phyloP scores from a whole-genome alignment of 1,140 invertebrate species.

The Drosophila funebris region DNA sequence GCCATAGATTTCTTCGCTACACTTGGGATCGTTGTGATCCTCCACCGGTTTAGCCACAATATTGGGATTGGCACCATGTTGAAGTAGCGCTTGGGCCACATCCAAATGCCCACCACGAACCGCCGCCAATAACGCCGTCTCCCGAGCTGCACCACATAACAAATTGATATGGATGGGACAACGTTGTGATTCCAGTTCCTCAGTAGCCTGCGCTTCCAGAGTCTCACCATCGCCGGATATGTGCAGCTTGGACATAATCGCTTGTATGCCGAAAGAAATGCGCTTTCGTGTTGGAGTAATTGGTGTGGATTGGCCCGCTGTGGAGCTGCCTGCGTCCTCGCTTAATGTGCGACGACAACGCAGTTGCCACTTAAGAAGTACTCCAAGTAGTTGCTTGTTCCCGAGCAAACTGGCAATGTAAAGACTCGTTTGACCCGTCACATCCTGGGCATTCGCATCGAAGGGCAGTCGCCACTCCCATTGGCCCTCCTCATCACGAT shows the following conservation, averaged over 20 bases:
- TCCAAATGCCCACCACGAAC: constrained; percentile 91
- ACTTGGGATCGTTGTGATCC: constrained; percentile 84
- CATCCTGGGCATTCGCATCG: constrained; percentile 95
- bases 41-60: constrained; percentile 85
- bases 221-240: constrained; percentile 82
- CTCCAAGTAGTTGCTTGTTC: constrained; percentile 91
- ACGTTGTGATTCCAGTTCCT: constrained; percentile 85
- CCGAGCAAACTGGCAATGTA: constrained; percentile 94
- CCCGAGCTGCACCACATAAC: constrained; percentile 87
- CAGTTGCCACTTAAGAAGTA: constrained; percentile 90
- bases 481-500: constrained; percentile 88
- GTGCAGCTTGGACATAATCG: constrained; percentile 92
- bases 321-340: constrained; percentile 22
- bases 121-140: constrained; percentile 91
- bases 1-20: constrained; percentile 83
- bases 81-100: constrained; percentile 89
- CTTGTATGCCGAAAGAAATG: constrained; percentile 94
- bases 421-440: constrained; percentile 94
- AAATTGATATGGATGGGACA: constrained; percentile 90
- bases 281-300: constrained; percentile 87
- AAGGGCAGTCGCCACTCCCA: constrained; percentile 95
- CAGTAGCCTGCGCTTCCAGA: constrained; percentile 28
- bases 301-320: constrained; percentile 50
- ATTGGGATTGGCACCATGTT: constrained; percentile 90
- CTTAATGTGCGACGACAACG: constrained; percentile 86